A percentile compares a stretch with the other conserved stretches of the same genome.
Conservation (phyloP, 2,113 vertebrate species). For the Riparia riparia region DNA sequence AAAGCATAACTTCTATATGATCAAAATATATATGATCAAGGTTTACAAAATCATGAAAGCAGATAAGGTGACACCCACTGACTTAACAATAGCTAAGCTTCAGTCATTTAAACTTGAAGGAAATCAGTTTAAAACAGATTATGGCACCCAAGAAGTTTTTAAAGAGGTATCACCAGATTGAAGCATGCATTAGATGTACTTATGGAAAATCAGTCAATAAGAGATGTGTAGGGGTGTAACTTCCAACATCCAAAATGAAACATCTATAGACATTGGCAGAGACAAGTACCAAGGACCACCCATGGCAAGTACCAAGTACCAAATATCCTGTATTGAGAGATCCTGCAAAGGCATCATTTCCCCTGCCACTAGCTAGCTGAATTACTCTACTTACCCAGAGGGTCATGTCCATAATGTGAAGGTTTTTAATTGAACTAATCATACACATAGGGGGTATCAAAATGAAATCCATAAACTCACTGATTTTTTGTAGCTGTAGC, state of each 20-base stretch:
- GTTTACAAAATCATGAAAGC: not conserved
- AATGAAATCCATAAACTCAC: not conserved
- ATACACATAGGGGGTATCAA: not conserved
- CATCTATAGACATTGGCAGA: not conserved
- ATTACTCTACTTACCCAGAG: accelerated
- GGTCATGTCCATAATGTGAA: too few relatives aligned
- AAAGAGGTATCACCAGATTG: not conserved
- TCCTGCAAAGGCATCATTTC: not conserved
- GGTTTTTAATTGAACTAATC: not conserved
- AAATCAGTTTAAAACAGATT: not conserved
- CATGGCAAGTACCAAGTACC: accelerated
- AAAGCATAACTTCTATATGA: not conserved
- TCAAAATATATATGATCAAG: not conserved
- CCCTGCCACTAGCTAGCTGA: not conserved
- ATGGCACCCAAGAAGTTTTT: not conserved
- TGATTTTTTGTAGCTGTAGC: not conserved
- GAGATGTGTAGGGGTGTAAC: not conserved
- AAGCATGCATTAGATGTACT: not conserved
- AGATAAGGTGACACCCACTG: not conserved
- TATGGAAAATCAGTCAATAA: not conserved
- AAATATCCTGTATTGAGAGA: accelerated
- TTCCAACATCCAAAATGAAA: not conserved
- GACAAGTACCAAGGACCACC: accelerated
- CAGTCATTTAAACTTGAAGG: not conserved
- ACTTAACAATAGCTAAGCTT: not conserved